phyloP scores from a whole-genome alignment of 2,113 vertebrate species.

The Plotosus lineatus region DNA sequence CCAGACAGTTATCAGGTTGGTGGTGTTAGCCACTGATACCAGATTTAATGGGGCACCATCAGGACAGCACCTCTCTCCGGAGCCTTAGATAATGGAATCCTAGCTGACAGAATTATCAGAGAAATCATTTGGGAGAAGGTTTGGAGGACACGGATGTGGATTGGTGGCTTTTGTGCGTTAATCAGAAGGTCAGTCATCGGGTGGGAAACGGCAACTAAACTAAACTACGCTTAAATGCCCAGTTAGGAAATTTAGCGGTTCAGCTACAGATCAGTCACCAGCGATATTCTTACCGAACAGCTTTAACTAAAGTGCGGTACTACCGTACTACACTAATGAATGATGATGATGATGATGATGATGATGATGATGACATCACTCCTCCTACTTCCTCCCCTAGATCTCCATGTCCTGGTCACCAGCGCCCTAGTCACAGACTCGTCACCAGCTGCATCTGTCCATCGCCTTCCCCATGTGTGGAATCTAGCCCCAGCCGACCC shows the following conservation, averaged over 20 bases:
- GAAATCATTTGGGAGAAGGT: no score
- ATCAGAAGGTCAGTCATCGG: not conserved
- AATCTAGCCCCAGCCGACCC: slow-evolving; percentile 69
- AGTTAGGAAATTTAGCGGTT: not conserved
- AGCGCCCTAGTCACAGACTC: slow-evolving; percentile 88
- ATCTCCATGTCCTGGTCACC: slow-evolving; percentile 76
- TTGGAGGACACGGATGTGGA: no score
- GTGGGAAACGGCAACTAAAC: not conserved
- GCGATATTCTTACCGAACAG: not conserved
- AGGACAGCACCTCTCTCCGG: no score
- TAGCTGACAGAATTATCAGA: no score
- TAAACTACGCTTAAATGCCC: no score
- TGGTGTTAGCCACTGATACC: no score
- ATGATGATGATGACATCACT: slow-evolving; percentile 33
- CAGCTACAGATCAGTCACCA: not conserved
- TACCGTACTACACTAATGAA: slow-evolving; percentile 9
- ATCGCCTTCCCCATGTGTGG: slow-evolving; percentile 78
- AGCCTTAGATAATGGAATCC: no score
- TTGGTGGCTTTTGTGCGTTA: no score
- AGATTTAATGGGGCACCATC: no score
- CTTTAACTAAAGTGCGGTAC: not conserved
- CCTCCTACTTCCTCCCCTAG: slow-evolving; percentile 54
- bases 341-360: slow-evolving; percentile 46
- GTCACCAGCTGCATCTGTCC: slow-evolving; percentile 93
- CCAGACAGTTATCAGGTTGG: no score